A percentile compares a stretch with the other conserved stretches of the same genome.
Conservation (phyloP, 2,113 vertebrate species). For the Pygoscelis adeliae region DNA sequence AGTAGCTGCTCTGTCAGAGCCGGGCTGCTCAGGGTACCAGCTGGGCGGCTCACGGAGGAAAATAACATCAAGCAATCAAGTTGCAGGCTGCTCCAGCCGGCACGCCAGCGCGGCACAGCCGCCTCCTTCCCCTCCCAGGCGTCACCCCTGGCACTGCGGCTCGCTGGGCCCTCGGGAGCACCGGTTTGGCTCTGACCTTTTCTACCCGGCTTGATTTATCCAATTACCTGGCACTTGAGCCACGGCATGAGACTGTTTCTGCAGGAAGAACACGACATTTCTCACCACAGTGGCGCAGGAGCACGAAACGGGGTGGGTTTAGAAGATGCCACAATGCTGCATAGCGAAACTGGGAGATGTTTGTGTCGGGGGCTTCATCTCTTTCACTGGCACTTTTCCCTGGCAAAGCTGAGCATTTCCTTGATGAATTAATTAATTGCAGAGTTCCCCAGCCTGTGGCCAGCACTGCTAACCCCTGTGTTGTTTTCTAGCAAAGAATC, state of each 20-base stretch:
- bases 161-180: neutral
- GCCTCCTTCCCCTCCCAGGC: neutral
- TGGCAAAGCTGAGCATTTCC: neutral
- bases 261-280: neutral
- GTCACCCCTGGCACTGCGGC: neutral
- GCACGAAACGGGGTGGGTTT: fast-evolving
- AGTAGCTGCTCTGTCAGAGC: neutral
- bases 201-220: neutral
- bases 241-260: fast-evolving
- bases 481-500: constrained; percentile 22
- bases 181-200: neutral
- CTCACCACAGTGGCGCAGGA: neutral
- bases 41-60: neutral
- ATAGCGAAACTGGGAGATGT: neutral
- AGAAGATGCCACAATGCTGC: neutral
- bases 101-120: fast-evolving
- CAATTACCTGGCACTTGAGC: neutral
- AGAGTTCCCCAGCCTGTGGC: neutral
- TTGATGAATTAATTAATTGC: neutral
- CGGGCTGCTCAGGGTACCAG: neutral
- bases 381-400: neutral
- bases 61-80: neutral
- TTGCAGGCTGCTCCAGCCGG: fast-evolving
- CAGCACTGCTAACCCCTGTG: neutral
- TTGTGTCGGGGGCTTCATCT: neutral